Conservation (phyloP, 2,888 invertebrate species). For the Drosophila merina region DNA sequence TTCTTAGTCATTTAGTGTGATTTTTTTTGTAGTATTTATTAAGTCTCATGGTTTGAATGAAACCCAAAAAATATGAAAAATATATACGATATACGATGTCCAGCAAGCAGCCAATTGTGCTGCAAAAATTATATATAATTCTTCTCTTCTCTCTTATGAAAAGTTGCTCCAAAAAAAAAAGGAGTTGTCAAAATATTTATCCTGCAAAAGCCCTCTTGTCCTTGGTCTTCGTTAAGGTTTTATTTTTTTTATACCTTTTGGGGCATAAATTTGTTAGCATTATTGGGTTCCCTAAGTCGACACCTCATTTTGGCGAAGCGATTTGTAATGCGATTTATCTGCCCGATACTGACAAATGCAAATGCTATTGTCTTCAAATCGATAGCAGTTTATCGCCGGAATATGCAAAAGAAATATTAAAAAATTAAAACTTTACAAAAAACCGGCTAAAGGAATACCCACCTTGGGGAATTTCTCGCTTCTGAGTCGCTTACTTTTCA, state of each 20-base stretch:
- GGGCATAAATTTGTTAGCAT: constrained; percentile 67
- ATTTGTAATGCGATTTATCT: constrained; percentile 65
- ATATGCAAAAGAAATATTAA: background rate
- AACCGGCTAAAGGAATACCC: background rate
- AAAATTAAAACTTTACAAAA: background rate
- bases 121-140: constrained; percentile 51
- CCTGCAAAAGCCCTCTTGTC: constrained; percentile 7
- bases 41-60: constrained; percentile 74
- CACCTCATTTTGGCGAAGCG: constrained; percentile 73
- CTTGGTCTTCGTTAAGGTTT: constrained; percentile 15
- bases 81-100: constrained; percentile 19
- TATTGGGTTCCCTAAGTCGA: constrained; percentile 77
- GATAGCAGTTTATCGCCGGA: constrained; percentile 57
- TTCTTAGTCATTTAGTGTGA: constrained; percentile 33
- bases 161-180: constrained; percentile 17
- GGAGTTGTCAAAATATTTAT: constrained; percentile 70
- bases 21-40: constrained; percentile 63
- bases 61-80: constrained; percentile 74
- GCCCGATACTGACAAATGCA: constrained; percentile 78
- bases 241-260: constrained; percentile 30
- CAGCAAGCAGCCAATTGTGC: constrained; percentile 62
- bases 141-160: background rate
- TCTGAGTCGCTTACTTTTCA: background rate
- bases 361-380: constrained; percentile 79
- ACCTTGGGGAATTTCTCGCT: constrained; percentile 7